Evolutionary conservation across 2,113 vertebrate genomes (phyloP).

Genomic region (Ciconia maguari): DNA sequence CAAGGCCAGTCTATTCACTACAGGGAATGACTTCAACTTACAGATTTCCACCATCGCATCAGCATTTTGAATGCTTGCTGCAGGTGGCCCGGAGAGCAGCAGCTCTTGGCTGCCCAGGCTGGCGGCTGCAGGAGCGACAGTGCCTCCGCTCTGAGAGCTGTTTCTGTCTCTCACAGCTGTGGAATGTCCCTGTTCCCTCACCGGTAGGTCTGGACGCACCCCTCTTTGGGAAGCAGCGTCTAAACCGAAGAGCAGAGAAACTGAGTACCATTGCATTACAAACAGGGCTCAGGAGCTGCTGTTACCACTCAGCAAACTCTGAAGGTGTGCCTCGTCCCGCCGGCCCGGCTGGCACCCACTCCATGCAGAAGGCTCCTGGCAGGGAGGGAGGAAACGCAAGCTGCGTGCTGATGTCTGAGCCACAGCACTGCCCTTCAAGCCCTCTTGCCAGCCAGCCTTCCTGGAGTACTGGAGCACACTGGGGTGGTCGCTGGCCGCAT

Average conservation of each 20-base stretch:
- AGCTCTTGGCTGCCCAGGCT: background rate
- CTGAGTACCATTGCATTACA: rapidly evolving
- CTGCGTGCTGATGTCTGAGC: background rate
- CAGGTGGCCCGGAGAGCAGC: too few relatives aligned
- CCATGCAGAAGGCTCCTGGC: background rate
- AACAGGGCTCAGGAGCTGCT: background rate
- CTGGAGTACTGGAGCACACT: too few relatives aligned
- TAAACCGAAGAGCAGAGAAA: background rate
- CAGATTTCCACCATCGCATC: background rate
- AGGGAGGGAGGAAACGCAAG: background rate
- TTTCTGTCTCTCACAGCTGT: background rate
- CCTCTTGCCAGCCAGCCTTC: background rate
- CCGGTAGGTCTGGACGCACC: too few relatives aligned
- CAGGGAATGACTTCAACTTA: background rate
- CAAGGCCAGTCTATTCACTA: background rate
- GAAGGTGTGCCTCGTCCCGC: rapidly evolving
- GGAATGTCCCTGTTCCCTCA: rapidly evolving
- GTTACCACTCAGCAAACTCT: rapidly evolving
- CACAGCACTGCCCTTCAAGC: background rate
- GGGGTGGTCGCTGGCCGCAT: rapidly evolving
- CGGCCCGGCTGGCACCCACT: rapidly evolving
- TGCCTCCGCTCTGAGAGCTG: background rate
- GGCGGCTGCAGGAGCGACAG: background rate
- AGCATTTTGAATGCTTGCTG: too few relatives aligned
- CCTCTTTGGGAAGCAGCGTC: background rate